phyloP scores from a whole-genome alignment of 2,797 vertebrate genomes.

The Gambusia yucatana region DNA sequence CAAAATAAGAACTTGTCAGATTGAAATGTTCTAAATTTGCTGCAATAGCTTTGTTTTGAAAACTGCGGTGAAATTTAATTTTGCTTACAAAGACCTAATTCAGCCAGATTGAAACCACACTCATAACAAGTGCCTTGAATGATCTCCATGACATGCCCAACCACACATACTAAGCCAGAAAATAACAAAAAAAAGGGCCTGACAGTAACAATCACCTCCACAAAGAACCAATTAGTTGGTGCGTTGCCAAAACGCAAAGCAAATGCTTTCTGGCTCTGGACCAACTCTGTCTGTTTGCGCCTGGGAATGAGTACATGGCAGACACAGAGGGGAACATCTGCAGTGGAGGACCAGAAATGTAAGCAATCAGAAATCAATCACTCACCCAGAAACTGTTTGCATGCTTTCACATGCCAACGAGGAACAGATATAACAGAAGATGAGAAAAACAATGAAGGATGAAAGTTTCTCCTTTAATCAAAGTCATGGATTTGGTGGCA shows the following conservation, averaged over 20 bases:
- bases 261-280: slow-evolving; percentile 55
- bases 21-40: slow-evolving; percentile 48
- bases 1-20: slow-evolving; percentile 11
- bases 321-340: slow-evolving; percentile 63
- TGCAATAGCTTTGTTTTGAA: slow-evolving; percentile 30
- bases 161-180: slow-evolving; percentile 29
- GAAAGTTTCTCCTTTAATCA: slow-evolving; percentile 50
- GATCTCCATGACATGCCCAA: slow-evolving; percentile 40
- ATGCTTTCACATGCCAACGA: slow-evolving; percentile 58
- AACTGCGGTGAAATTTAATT: slow-evolving; percentile 32
- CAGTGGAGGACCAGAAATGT: slow-evolving; percentile 50
- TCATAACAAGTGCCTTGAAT: slow-evolving; percentile 38
- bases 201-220: slow-evolving; percentile 44
- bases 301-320: slow-evolving; percentile 51
- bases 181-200: slow-evolving; percentile 25
- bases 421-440: slow-evolving; percentile 32
- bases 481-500: slow-evolving; percentile 50
- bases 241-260: slow-evolving; percentile 48
- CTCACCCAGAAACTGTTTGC: slow-evolving; percentile 43
- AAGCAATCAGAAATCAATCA: slow-evolving; percentile 75
- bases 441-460: not conserved
- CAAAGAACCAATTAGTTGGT: slow-evolving; percentile 54
- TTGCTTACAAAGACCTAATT: slow-evolving; percentile 35
- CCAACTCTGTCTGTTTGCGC: slow-evolving; percentile 34
- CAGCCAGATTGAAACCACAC: slow-evolving; percentile 52